A percentile compares a stretch with the other conserved stretches of the same genome.
phyloP scores from a whole-genome alignment of 2,113 vertebrate species.

The Strigops habroptila region DNA sequence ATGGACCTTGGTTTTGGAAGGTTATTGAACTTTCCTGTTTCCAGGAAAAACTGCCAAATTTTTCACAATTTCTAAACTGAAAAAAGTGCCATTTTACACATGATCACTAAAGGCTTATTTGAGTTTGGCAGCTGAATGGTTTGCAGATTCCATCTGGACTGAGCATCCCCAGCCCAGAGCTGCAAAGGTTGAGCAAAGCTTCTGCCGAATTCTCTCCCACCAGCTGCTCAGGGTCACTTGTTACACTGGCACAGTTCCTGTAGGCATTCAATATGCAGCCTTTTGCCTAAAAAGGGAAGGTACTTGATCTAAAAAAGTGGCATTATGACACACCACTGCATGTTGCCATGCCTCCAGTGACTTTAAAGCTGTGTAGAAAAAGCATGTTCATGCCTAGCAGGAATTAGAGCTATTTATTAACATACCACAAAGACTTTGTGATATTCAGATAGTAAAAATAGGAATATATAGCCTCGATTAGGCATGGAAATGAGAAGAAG shows the following conservation, averaged over 20 bases:
- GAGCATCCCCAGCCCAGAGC: neutral
- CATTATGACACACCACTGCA: neutral
- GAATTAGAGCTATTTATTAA: neutral
- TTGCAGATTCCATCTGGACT: constrained; percentile 37
- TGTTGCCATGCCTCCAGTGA: neutral
- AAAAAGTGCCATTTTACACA: neutral
- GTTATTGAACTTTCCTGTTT: neutral
- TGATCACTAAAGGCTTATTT: neutral
- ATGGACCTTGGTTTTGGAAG: neutral
- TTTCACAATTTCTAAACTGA: neutral
- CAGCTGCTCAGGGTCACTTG: constrained; percentile 42
- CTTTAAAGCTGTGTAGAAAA: neutral
- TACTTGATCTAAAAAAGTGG: neutral
- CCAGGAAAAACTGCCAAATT: constrained; percentile 23
- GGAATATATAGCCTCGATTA: neutral
- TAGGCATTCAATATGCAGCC: neutral
- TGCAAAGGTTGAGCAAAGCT: neutral
- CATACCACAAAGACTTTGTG: neutral
- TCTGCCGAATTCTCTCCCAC: neutral
- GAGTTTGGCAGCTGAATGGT: constrained; percentile 17
- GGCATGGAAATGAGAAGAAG: neutral
- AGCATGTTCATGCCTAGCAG: neutral
- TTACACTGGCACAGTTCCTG: neutral
- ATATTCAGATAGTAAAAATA: neutral
- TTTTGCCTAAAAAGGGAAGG: neutral